phyloP scores from a whole-genome alignment of 2,797 vertebrate genomes.

The Emys orbicularis region DNA sequence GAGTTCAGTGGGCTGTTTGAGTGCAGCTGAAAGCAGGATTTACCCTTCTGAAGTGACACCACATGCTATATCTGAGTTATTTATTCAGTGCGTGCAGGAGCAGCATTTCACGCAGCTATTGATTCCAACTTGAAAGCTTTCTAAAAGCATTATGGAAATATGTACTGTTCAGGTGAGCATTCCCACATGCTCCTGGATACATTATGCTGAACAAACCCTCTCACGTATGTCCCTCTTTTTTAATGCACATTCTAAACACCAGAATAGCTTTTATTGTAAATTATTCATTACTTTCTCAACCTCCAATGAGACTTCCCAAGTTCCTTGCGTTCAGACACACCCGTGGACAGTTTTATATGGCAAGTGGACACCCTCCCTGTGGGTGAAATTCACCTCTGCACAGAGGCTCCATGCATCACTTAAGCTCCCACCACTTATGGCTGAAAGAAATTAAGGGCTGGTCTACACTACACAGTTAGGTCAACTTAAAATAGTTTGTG shows the following conservation, averaged over 20 bases:
- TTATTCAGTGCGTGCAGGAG: neutral
- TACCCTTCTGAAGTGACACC: neutral
- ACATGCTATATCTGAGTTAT: neutral
- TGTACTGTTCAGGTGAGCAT: neutral
- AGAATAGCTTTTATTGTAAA: neutral
- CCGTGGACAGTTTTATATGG: neutral
- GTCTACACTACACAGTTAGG: too few species aligned
- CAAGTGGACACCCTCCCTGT: accelerated
- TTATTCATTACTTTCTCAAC: neutral
- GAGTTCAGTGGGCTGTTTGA: neutral
- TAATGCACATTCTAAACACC: neutral
- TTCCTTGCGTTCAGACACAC: neutral
- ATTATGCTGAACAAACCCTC: neutral
- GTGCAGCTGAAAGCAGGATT: neutral
- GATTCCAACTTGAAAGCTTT: neutral
- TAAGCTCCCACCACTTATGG: neutral
- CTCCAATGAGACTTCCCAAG: neutral
- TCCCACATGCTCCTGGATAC: neutral
- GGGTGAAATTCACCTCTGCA: neutral
- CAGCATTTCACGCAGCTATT: neutral
- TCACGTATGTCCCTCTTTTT: neutral
- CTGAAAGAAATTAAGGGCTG: neutral
- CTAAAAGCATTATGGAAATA: neutral
- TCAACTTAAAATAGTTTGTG: too few species aligned
- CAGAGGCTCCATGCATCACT: accelerated